Conservation (phyloP, 1,140 invertebrate genomes). For the Frieseomelitta varia region DNA sequence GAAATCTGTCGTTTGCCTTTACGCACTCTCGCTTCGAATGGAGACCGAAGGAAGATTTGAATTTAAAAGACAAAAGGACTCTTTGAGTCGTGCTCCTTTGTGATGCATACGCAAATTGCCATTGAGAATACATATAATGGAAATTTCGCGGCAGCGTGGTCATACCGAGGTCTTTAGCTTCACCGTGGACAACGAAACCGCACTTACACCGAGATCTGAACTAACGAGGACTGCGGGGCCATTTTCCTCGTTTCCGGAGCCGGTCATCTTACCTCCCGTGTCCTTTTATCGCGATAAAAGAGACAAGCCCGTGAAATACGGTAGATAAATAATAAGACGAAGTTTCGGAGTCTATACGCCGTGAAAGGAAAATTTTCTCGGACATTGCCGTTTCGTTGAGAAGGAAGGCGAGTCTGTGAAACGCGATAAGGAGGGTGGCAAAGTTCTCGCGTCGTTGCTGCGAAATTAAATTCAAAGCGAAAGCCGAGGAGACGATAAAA, state of each 20-base stretch:
- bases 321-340: background rate
- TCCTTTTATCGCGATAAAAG: background rate
- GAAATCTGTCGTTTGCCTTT: background rate
- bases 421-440: background rate
- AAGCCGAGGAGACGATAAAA: background rate
- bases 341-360: background rate
- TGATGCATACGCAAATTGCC: background rate
- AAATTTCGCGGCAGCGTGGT: background rate
- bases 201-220: background rate
- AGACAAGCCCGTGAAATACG: background rate
- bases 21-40: background rate
- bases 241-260: background rate
- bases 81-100: background rate
- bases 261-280: background rate
- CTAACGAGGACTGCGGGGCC: background rate
- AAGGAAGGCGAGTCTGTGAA: background rate
- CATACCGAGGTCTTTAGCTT: constrained; percentile 1
- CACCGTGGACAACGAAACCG: background rate
- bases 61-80: background rate
- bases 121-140: background rate
- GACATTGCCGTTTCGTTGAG: background rate
- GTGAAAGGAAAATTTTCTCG: background rate
- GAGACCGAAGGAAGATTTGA: background rate
- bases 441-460: background rate
- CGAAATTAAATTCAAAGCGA: background rate